These are phyloP conservation scores for Eueides isabella DNA, from an alignment of 1,140 invertebrate species.

Conservation along the genomic window DNA sequence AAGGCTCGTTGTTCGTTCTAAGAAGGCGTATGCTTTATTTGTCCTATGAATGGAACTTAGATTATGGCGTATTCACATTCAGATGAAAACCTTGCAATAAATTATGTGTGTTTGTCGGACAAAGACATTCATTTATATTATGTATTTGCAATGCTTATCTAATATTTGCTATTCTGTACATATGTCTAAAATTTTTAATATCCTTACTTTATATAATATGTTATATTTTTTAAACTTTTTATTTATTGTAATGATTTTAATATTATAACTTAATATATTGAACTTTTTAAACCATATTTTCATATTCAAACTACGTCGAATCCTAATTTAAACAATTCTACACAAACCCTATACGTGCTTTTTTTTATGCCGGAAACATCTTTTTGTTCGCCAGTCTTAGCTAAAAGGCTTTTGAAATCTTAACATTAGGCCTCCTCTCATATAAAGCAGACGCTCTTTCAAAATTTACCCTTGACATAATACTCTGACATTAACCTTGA, in stretches of 20 bases:
- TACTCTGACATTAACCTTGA: slow-evolving; percentile 36
- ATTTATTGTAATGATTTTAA: too few relatives aligned
- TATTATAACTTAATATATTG: too few relatives aligned
- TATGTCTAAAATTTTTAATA: not conserved
- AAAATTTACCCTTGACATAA: slow-evolving; percentile 36
- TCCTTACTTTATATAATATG: too few relatives aligned
- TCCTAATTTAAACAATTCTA: not conserved
- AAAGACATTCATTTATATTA: not conserved
- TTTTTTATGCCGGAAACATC: slow-evolving; percentile 10
- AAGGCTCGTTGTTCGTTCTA: slow-evolving; percentile 52
- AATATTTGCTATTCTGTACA: not conserved
- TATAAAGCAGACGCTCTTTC: slow-evolving; percentile 27
- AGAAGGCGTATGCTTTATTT: slow-evolving; percentile 36
- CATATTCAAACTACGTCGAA: not conserved
- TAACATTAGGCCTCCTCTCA: slow-evolving; percentile 27
- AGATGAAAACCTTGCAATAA: slow-evolving; percentile 21
- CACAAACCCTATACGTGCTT: not conserved
- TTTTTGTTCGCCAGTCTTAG: slow-evolving; percentile 19
- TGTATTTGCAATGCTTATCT: not conserved
- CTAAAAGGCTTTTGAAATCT: slow-evolving; percentile 31
- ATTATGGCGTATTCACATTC: slow-evolving; percentile 23
- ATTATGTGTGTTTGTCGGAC: slow-evolving; percentile 1
- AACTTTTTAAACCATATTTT: not conserved
- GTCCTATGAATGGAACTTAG: slow-evolving; percentile 40
- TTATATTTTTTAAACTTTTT: too few relatives aligned